These are phyloP conservation scores for Heliocidaris tuberculata DNA, from an alignment of 35 echinoderm and acorn worm species.

Conservation along the genomic window DNA sequence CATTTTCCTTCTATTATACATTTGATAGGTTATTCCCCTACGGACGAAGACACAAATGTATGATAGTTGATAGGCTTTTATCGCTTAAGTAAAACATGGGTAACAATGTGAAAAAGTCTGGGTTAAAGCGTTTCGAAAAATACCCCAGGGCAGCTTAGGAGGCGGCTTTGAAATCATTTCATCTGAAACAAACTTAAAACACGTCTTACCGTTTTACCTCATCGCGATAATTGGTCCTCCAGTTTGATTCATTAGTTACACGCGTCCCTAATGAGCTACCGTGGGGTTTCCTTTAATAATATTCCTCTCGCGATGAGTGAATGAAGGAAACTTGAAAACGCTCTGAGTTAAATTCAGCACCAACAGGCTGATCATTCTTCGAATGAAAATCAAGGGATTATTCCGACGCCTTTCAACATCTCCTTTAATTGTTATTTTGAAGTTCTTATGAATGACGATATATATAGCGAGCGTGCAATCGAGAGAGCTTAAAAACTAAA, in stretches of 20 bases:
- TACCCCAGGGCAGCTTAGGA: background rate
- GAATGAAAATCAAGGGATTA: background rate
- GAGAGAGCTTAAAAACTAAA: background rate
- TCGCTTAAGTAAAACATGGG: background rate
- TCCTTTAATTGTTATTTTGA: too few relatives aligned
- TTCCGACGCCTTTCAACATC: background rate
- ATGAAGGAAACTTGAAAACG: background rate
- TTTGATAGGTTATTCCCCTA: too few relatives aligned
- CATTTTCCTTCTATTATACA: too few relatives aligned
- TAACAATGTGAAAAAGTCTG: background rate
- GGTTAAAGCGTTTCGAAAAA: background rate
- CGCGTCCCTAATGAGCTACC: background rate
- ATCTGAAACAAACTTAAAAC: background rate
- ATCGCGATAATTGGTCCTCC: background rate
- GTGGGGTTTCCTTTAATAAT: background rate
- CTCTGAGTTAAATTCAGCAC: background rate
- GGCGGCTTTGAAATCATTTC: background rate
- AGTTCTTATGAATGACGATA: too few relatives aligned
- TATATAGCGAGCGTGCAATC: too few relatives aligned
- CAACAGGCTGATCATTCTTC: background rate
- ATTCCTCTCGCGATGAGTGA: background rate
- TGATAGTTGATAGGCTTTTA: too few relatives aligned
- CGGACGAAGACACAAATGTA: too few relatives aligned
- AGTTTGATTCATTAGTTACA: background rate
- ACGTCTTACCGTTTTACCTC: background rate